Evolutionary conservation across 2,888 invertebrate species (phyloP).

Genomic region (Lasioglossum marginatum): DNA sequence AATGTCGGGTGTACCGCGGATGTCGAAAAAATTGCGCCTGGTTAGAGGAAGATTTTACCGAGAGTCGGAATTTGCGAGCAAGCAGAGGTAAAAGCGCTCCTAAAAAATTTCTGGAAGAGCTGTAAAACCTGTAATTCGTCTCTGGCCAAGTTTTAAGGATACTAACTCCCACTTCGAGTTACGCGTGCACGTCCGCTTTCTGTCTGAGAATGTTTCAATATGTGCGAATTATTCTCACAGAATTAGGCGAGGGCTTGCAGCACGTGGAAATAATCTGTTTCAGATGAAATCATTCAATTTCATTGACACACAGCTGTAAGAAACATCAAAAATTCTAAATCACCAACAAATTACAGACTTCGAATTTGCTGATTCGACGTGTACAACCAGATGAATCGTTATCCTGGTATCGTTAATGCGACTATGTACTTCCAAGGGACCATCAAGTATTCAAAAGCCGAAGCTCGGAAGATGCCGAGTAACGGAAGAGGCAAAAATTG

Average conservation of each 20-base stretch:
- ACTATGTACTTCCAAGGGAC: no score
- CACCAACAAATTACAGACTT: no score
- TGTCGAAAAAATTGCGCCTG: constrained; percentile 31
- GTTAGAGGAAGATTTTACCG: not conserved
- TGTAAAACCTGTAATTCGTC: not conserved
- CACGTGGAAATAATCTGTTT: no score
- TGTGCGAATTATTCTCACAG: no score
- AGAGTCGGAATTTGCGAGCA: not conserved
- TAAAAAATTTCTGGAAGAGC: not conserved
- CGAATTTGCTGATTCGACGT: not conserved
- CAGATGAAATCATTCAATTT: no score
- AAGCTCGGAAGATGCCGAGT: not conserved
- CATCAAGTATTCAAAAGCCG: not conserved
- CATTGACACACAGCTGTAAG: no score
- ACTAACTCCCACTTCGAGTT: not conserved
- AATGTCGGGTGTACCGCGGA: not conserved
- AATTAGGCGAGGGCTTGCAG: no score
- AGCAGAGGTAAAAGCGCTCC: not conserved
- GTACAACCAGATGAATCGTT: not conserved
- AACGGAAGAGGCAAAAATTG: not conserved
- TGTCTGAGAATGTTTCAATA: no score
- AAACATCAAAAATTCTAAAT: no score
- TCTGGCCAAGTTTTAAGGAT: not conserved
- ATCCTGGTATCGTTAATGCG: no score
- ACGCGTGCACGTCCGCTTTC: not conserved